Evolutionary conservation across 2,113 vertebrate genomes (phyloP), one percentile per base, ranked within the genome.

Genomic region (Psittacula cyanocephala): DNA sequence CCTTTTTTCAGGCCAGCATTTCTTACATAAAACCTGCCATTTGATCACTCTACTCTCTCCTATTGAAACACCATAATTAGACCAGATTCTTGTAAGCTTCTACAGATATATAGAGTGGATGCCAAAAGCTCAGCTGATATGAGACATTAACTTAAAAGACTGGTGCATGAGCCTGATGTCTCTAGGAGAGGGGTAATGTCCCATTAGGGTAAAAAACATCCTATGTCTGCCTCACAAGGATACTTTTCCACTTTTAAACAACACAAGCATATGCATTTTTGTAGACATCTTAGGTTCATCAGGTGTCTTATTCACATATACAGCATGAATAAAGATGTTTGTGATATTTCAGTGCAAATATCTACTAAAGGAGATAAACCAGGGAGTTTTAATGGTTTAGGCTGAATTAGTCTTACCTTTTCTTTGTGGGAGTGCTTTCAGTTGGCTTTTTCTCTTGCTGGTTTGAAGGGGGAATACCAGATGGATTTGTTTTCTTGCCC

Each of bases 391-490:
- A 65, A 44, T 47, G 35, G 19, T 70, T 60, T 12, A 33, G n/a
- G 6, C 43, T 50, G 64, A 83, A 64, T 23, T 80, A 70, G 11
- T 50, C 91, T 59, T 96, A 98, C 97, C 97, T 97, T 94, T 97
- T 98, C 95, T 98, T 97, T 27, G 92, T 95, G 47, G 93, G 89
- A 41, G 94, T 97, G 70, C 95, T 81, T 65, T 97, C 97, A 81
- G 72, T 27, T 3, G 27, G 52, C 52, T 96, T 97, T 47, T 96
- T 97, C 85, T 97, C 97, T 76, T 91, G 95, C n/a, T 96, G 95
- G 75, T 93, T 93, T 52, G 84, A 81, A 62, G 96, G 77, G 17
- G 97, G 95, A 69, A 86, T 80, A 69, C 89, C 97, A 63, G 92
- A 83, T 0, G 94, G 81, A 62, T 95, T 97, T 71, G 88, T 41